Base-by-base conservation (phyloP, 2,888 invertebrate genomes). In the Hyalella azteca region DNA sequence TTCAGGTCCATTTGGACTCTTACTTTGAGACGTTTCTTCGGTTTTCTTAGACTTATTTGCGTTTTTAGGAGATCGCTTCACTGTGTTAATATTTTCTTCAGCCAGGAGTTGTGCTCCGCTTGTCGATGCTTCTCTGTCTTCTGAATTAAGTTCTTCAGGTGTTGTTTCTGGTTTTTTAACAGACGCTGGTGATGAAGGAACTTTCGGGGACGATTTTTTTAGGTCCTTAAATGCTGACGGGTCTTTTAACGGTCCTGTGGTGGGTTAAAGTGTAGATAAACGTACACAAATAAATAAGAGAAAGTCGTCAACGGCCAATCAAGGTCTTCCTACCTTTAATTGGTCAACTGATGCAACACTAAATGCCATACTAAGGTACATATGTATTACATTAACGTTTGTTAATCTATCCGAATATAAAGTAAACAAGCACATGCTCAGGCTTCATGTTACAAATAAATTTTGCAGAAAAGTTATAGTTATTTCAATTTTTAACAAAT, bases 161-260 rank as follows among this genome's bases (percentile, higher is more conserved):
- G 39, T 49, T 1, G 78, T 54, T 0, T 78, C 54, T 29, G 80
- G 40, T 11, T 76, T 60, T 4, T 78, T 26, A 26, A 80, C n/a
- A 3, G 77, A 48, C 2, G 73, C n/a, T 22, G 79, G 41, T 22
- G 79, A 75, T 36, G 77, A 36, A 26, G 77, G 32, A n/a, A 77
- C 41, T 5, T n/a, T n/a, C n/a, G 73, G 3, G 15, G 77, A 29
- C 29, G 40, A 59, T 45, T 11, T 48, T 22, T 81, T 54, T 26
- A 45, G 41, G 3, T 60, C 77, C 15, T 32, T 32, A n/a, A n/a
- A 15, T 19, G 29, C 76, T 13, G 29, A 26, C 39, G 26, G 48
- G 36, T 36, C 22, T 32, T 39, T 77, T 54, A 54, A 22, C 49
- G 39, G 39, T 26, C 66, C 66, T 66, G 66, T n/a, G n/a, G n/a